Evolutionary conservation across 2,797 vertebrate genomes (phyloP).

Genomic region (Threskiornis aethiopicus): DNA sequence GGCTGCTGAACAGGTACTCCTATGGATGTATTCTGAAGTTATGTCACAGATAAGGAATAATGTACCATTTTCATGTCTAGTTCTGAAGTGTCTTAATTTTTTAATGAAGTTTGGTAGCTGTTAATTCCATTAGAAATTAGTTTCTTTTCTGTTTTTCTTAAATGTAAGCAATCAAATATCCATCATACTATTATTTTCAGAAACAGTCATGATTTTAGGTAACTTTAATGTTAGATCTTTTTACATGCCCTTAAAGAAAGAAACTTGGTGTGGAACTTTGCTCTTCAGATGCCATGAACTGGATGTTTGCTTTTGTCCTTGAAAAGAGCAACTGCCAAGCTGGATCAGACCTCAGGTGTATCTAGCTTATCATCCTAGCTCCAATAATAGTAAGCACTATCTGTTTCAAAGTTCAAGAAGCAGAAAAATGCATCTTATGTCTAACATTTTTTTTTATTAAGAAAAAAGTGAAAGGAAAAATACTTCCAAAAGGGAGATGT

Average conservation of each 20-base stretch:
- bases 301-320: background rate
- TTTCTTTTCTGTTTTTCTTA: background rate
- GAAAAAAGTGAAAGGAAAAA: background rate
- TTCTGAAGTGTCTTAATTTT: background rate
- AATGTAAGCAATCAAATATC: background rate
- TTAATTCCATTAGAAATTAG: background rate
- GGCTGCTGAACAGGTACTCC: conserved; percentile 66
- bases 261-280: background rate
- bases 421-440: background rate
- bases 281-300: background rate
- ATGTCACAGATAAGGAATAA: conserved; percentile 11
- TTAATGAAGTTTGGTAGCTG: background rate
- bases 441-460: background rate
- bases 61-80: background rate
- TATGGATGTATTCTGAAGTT: conserved; percentile 5
- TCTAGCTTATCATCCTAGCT: background rate
- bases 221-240: background rate
- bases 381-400: background rate
- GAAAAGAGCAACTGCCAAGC: background rate
- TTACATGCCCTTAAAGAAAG: background rate
- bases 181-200: background rate
- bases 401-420: background rate
- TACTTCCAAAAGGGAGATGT: rapidly evolving
- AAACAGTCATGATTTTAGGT: background rate
- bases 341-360: background rate